These are phyloP conservation scores for Cydia fagiglandana DNA, from an alignment of 1,140 invertebrate species.

Conservation along the genomic window DNA sequence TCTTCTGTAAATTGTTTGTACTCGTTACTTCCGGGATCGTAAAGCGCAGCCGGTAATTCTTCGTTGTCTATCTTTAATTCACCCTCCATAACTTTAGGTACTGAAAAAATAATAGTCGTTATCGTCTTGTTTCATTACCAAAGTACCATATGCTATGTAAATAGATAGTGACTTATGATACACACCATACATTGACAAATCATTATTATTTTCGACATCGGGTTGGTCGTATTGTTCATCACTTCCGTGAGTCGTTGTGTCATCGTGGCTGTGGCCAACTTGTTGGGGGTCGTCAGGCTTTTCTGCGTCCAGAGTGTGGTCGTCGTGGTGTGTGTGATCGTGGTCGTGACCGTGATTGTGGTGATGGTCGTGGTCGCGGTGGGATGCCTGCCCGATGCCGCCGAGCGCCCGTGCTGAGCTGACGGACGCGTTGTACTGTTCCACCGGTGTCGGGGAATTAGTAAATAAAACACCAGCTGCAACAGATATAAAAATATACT, in stretches of 20 bases:
- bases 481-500: too few species aligned
- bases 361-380: constrained; percentile 42
- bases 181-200: constrained; percentile 57
- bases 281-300: neutral
- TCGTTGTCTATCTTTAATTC: constrained; percentile 84
- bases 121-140: neutral
- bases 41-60: constrained; percentile 80
- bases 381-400: constrained; percentile 48
- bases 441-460: constrained; percentile 62
- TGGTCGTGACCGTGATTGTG: constrained; percentile 43
- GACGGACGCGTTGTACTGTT: constrained; percentile 66
- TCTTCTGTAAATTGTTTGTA: constrained; percentile 80
- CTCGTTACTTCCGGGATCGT: constrained; percentile 81
- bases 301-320: constrained; percentile 5
- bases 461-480: constrained; percentile 71
- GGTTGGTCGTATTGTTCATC: constrained; percentile 49
- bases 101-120: constrained; percentile 70
- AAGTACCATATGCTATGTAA: neutral
- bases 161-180: constrained; percentile 1
- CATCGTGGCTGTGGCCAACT: neutral
- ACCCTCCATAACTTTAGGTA: constrained; percentile 84
- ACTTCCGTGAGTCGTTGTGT: constrained; percentile 39
- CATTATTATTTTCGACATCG: constrained; percentile 49
- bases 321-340: constrained; percentile 36
- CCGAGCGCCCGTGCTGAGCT: constrained; percentile 68